These are phyloP conservation scores for Littorina saxatilis DNA, from an alignment of 1,140 invertebrate species.

Conservation along the genomic window DNA sequence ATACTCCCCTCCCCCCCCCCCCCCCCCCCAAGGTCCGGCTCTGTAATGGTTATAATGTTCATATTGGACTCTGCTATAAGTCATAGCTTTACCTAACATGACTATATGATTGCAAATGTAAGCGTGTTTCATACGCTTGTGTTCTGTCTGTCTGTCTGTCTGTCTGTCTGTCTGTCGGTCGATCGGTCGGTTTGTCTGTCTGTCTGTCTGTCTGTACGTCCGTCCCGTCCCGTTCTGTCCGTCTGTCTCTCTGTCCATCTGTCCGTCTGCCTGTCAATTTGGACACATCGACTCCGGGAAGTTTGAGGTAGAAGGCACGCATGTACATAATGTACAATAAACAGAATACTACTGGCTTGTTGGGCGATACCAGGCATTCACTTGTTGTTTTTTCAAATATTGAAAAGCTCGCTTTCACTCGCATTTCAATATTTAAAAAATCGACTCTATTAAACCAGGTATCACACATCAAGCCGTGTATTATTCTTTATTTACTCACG, in stretches of 20 bases:
- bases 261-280: not conserved
- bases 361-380: too few species aligned
- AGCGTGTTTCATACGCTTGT: not conserved
- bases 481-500: slow-evolving; percentile 63
- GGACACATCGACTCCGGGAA: too few species aligned
- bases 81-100: not conserved
- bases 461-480: too few species aligned
- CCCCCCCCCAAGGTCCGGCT: slow-evolving; percentile 71
- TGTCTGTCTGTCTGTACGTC: not conserved
- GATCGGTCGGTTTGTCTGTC: not conserved
- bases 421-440: too few species aligned
- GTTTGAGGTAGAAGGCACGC: too few species aligned
- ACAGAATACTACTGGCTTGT: not conserved
- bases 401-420: too few species aligned
- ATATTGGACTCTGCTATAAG: slow-evolving; percentile 51
- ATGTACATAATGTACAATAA: too few species aligned
- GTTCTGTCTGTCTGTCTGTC: not conserved
- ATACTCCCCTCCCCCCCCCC: slow-evolving; percentile 53
- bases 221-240: not conserved
- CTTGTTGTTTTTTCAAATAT: not conserved
- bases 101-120: not conserved
- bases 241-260: not conserved
- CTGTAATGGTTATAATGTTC: slow-evolving; percentile 66
- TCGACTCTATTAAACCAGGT: too few species aligned
- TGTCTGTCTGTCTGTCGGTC: not conserved